A percentile compares a stretch with the other conserved stretches of the same genome.
These are phyloP conservation scores for Festucalex cinctus DNA, from an alignment of 2,113 vertebrate species.

Conservation along the genomic window DNA sequence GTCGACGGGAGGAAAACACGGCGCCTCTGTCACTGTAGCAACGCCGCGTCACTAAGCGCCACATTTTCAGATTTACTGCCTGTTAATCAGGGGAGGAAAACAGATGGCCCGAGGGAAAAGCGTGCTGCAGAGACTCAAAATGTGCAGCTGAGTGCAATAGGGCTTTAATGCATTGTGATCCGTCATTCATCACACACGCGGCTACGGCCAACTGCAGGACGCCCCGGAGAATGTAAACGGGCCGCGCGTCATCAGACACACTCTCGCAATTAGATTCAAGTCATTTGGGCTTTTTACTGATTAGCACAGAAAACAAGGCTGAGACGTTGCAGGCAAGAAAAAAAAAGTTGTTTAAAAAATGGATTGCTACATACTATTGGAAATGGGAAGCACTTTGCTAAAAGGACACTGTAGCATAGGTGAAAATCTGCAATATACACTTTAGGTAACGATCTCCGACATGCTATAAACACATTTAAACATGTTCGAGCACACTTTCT, in stretches of 20 bases:
- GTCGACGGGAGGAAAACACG: conserved; percentile 18
- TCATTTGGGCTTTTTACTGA: conserved; percentile 24
- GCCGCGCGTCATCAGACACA: conserved; percentile 27
- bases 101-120: conserved; percentile 47
- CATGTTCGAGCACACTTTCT: too few species aligned
- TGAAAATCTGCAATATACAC: too few species aligned
- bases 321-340: neutral
- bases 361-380: too few species aligned
- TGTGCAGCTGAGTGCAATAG: conserved; percentile 54
- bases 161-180: conserved; percentile 48
- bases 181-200: conserved; percentile 45
- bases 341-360: neutral
- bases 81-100: conserved; percentile 59
- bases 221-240: conserved; percentile 34
- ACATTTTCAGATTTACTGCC: conserved; percentile 45
- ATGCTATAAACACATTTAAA: too few species aligned
- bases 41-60: conserved; percentile 26
- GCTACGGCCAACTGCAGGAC: conserved; percentile 27
- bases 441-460: too few species aligned
- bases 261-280: conserved; percentile 35
- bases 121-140: conserved; percentile 46
- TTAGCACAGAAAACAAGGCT: conserved; percentile 7
- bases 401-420: too few species aligned
- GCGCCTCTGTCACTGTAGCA: conserved; percentile 40
- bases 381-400: too few species aligned